Base-by-base conservation (phyloP, 1,140 invertebrate species). In the Drosophila leontia region DNA sequence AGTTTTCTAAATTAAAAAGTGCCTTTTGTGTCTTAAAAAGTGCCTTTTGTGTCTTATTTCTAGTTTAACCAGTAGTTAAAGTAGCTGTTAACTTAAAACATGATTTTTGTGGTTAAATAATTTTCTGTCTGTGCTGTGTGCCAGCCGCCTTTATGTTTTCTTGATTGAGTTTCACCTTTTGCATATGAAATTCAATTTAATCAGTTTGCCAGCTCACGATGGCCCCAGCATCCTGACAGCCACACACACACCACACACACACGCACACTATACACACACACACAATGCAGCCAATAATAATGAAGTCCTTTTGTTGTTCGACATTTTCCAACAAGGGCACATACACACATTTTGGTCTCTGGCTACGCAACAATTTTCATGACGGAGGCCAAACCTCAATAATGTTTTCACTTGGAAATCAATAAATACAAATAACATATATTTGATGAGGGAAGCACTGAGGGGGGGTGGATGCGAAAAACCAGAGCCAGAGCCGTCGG, bases 121-220 rank as follows among this genome's bases (percentile, higher is more conserved):
- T 26, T 64, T 39, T 47, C 34, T 34, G 19, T 56, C 44, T 37
- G 67, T 51, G 32, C 17, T 34, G 53, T 47, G 44, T 47, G 15
- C 11, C 37, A 23, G 35, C 29, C 53, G 59, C 81, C 84, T 88
- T 88, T 88, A 88, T 88, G 84, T 90, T 88, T 88, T 84, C 84
- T 90, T 88, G 85, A 88, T 88, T 88, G 85, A 90, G 85, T 90
- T 88, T 88, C 78, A 88, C 85, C 85, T 88, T 88, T 88, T 88
- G 85, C 85, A 88, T 88, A 88, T 88, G 85, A 88, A 88, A 88
- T 88, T 88, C 85, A 88, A 88, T 88, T 88, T 88, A 88, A 88
- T 88, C 85, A 90, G 85, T 87, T 87, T 83, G 76, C 78, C 78
- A 90, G 80, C 69, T 82, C 78, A 75, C 67, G 69, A 75, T 51